phyloP scores from a whole-genome alignment of 2,888 invertebrate genomes.

The Yponomeuta cagnagella region DNA sequence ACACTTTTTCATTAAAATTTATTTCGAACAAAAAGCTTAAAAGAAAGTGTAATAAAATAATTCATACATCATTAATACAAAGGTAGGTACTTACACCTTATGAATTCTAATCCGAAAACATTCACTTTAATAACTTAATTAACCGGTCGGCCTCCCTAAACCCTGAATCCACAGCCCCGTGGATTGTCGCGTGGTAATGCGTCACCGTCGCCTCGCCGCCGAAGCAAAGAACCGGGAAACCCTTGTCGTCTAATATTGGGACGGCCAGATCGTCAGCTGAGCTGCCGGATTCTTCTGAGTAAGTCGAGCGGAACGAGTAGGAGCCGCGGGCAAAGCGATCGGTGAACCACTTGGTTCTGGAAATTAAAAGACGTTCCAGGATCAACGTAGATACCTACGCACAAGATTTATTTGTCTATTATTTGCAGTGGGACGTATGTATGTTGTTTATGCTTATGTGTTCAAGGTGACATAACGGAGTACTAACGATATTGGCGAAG shows the following conservation, averaged over 20 bases:
- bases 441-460: too few species aligned
- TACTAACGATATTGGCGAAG: too few species aligned
- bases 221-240: slow-evolving; percentile 56
- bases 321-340: slow-evolving; percentile 74
- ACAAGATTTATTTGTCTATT: too few species aligned
- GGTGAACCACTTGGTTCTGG: slow-evolving; percentile 71
- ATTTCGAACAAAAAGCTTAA: too few species aligned
- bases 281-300: slow-evolving; percentile 50
- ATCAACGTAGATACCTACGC: too few species aligned
- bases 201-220: slow-evolving; percentile 75
- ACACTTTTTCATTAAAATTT: too few species aligned
- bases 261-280: slow-evolving; percentile 51
- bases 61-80: too few species aligned
- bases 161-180: slow-evolving; percentile 78
- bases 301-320: slow-evolving; percentile 66
- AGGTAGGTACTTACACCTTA: too few species aligned
- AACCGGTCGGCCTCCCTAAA: slow-evolving; percentile 72
- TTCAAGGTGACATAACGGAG: too few species aligned
- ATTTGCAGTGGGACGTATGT: too few species aligned
- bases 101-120: too few species aligned
- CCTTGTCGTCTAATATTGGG: slow-evolving; percentile 42
- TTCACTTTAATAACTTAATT: background rate
- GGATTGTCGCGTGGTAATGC: slow-evolving; percentile 77
- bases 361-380: slow-evolving; percentile 6
- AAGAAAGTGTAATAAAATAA: too few species aligned